These are phyloP conservation scores for Cryptoblepharus egeriae DNA, from an alignment of 2,797 vertebrate genomes.

Conservation along the genomic window DNA sequence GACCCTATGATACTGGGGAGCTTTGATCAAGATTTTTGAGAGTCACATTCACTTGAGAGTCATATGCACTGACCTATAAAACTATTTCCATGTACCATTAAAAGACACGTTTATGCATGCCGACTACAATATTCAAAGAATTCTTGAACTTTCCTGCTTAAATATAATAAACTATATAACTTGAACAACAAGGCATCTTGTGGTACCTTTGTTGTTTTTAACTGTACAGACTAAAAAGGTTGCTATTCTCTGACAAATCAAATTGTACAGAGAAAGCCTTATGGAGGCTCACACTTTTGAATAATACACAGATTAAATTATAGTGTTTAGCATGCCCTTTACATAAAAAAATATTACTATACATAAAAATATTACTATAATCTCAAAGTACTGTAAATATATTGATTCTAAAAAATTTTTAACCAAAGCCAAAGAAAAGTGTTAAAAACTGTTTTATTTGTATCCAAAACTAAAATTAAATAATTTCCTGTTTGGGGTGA, in stretches of 20 bases:
- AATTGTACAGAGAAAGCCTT: not conserved
- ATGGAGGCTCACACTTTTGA: not conserved
- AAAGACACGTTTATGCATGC: not conserved
- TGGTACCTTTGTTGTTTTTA: too few species aligned
- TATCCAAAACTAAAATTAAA: not conserved
- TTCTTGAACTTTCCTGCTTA: not conserved
- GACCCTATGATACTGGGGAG: not conserved
- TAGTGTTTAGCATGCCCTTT: not conserved
- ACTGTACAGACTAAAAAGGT: not conserved
- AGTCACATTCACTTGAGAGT: not conserved
- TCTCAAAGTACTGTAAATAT: not conserved
- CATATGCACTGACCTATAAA: not conserved
- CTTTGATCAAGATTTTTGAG: not conserved
- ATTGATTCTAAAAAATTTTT: not conserved
- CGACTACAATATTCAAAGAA: not conserved
- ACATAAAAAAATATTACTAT: slow-evolving; percentile 29
- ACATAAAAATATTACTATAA: slow-evolving; percentile 35
- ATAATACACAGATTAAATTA: slow-evolving; percentile 16
- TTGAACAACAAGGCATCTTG: too few species aligned
- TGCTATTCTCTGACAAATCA: slow-evolving; percentile 1
- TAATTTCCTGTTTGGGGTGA: accelerated
- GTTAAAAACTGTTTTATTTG: not conserved
- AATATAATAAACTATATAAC: not conserved
- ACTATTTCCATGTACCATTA: not conserved
- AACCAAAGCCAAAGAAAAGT: slow-evolving; percentile 1